phyloP scores from a whole-genome alignment of 2,888 invertebrate species.

The Anarsia innoxiella region DNA sequence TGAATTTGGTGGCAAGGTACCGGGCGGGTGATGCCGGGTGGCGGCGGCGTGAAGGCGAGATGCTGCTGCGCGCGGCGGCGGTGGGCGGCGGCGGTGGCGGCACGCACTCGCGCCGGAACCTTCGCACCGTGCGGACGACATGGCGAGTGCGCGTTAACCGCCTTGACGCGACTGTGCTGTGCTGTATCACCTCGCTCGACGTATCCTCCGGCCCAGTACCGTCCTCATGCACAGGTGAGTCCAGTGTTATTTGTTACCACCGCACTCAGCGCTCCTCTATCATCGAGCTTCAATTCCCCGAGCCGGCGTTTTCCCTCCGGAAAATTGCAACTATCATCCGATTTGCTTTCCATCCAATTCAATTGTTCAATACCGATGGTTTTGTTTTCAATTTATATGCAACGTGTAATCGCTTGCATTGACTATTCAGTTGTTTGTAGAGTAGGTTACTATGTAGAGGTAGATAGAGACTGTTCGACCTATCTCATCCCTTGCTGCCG shows the following conservation, averaged over 20 bases:
- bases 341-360: conserved; percentile 17
- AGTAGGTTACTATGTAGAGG: too few relatives aligned
- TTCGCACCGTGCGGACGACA: conserved; percentile 52
- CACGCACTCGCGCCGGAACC: conserved; percentile 53
- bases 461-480: too few relatives aligned
- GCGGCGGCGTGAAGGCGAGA: background rate
- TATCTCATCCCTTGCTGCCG: too few relatives aligned
- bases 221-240: conserved; percentile 39
- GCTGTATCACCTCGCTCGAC: conserved; percentile 29
- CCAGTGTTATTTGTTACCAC: too few relatives aligned
- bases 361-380: conserved; percentile 10
- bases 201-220: conserved; percentile 20
- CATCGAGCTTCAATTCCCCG: conserved; percentile 22
- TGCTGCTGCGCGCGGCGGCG: background rate
- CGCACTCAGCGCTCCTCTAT: too few relatives aligned
- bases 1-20: too few relatives aligned
- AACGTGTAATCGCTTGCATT: too few relatives aligned
- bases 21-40: conserved; percentile 4
- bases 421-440: too few relatives aligned
- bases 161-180: conserved; percentile 43
- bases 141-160: conserved; percentile 40
- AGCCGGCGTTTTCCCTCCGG: conserved; percentile 36
- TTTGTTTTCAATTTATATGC: too few relatives aligned
- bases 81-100: conserved; percentile 10
- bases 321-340: conserved; percentile 28